Conservation (phyloP, 2,888 invertebrate genomes). For the Vannuccia rotundouncinata region DNA sequence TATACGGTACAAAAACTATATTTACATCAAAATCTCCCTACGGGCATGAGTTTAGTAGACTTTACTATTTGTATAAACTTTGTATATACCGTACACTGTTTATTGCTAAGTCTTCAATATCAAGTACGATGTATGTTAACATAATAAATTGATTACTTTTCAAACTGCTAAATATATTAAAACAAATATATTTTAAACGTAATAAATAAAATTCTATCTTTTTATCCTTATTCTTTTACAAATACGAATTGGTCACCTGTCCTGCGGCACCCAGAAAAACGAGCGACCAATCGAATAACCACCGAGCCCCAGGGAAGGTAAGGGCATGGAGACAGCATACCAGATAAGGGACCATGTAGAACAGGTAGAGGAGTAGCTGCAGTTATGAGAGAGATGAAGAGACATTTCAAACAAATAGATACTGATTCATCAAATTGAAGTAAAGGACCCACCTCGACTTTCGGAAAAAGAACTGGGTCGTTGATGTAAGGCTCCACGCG, state of each 20-base stretch:
- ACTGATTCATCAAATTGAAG: background rate
- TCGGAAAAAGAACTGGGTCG: conserved; percentile 48
- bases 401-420: background rate
- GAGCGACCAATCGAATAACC: conserved; percentile 49
- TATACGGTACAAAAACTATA: too few species aligned
- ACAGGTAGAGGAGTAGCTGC: conserved; percentile 50
- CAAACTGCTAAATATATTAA: too few species aligned
- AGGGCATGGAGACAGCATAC: conserved; percentile 45
- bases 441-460: conserved; percentile 46
- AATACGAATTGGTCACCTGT: background rate
- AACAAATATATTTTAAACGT: too few species aligned
- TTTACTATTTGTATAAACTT: too few species aligned
- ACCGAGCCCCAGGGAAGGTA: conserved; percentile 43
- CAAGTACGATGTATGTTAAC: too few species aligned
- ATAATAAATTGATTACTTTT: too few species aligned
- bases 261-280: conserved; percentile 50
- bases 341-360: conserved; percentile 50
- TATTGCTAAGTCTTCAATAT: too few species aligned
- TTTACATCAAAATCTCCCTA: too few species aligned
- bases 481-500: conserved; percentile 47
- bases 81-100: too few species aligned
- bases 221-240: too few species aligned
- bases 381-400: conserved; percentile 41
- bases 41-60: too few species aligned
- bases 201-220: too few species aligned